Conservation (phyloP, 2,113 vertebrate species). For the Grammomys dolichurus region DNA sequence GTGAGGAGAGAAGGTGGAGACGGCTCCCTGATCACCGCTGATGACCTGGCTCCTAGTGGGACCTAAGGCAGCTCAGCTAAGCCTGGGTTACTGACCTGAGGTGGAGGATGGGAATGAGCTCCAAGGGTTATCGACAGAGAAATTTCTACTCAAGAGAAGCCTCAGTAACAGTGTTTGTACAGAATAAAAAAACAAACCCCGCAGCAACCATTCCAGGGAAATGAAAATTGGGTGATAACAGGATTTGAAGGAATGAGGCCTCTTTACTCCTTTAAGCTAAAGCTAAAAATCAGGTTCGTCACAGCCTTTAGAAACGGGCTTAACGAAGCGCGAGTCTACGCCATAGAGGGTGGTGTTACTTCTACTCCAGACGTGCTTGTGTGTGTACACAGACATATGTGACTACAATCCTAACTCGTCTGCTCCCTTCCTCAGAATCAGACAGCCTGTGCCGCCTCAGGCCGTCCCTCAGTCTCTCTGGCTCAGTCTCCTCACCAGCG, state of each 20-base stretch:
- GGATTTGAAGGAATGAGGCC: conserved; percentile 16
- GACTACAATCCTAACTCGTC: not conserved
- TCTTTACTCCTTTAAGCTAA: conserved; percentile 25
- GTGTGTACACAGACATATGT: not conserved
- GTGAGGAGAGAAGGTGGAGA: not conserved
- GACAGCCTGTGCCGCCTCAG: not conserved
- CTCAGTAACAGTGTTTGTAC: not conserved
- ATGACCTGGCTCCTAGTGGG: not conserved
- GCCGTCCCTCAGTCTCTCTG: not conserved
- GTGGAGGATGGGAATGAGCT: conserved; percentile 41
- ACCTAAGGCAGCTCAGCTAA: not conserved
- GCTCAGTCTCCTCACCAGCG: not conserved
- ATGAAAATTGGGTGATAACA: not conserved
- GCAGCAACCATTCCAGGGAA: conserved; percentile 34
- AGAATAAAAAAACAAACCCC: not conserved
- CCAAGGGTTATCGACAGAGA: conserved; percentile 20
- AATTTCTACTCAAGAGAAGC: conserved; percentile 57
- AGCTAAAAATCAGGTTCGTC: conserved; percentile 19
- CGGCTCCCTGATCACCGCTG: not conserved
- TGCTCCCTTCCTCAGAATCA: not conserved
- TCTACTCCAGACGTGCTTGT: not conserved
- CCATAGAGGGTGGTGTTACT: not conserved
- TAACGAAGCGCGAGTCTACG: not conserved
- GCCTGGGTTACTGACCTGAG: not conserved
- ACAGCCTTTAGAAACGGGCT: conserved; percentile 38